Evolutionary conservation across 2,797 vertebrate species (phyloP).

Genomic region (Aulostomus chinensis): DNA sequence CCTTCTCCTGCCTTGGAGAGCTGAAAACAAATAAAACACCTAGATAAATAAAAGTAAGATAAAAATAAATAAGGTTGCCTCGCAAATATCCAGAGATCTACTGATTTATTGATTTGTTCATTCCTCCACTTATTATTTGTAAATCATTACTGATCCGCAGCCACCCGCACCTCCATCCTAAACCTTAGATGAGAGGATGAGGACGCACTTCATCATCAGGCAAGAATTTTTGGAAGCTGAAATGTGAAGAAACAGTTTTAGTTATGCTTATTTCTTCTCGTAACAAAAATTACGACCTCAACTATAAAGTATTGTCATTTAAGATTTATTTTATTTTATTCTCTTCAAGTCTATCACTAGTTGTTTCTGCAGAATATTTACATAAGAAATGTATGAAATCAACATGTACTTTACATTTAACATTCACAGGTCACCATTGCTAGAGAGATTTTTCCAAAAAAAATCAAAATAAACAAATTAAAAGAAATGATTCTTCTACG

Average conservation of each 20-base stretch:
- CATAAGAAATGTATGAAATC: too few species aligned
- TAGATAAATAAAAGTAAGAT: conserved; percentile 69
- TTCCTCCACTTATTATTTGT: conserved; percentile 81
- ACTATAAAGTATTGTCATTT: background rate
- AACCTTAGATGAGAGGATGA: conserved; percentile 20
- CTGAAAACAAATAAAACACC: conserved; percentile 83
- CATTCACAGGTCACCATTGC: too few species aligned
- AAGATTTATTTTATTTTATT: too few species aligned
- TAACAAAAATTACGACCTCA: background rate
- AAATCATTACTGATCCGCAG: conserved; percentile 76
- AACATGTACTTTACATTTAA: too few species aligned
- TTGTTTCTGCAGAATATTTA: too few species aligned
- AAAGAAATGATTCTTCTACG: too few species aligned
- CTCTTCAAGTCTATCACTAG: too few species aligned
- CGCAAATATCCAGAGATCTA: conserved; percentile 75
- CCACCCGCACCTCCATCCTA: conserved; percentile 56
- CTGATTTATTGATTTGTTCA: conserved; percentile 84
- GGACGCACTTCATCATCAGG: conserved; percentile 18
- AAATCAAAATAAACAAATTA: too few species aligned
- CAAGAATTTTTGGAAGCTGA: conserved; percentile 23
- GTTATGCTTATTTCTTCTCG: too few species aligned
- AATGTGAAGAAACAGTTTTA: too few species aligned
- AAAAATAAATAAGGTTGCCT: conserved; percentile 61
- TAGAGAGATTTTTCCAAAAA: too few species aligned
- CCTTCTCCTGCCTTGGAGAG: conserved; percentile 83